Evolutionary conservation across 2,797 vertebrate genomes (phyloP), one percentile per base, ranked within the genome.

Genomic region (Pogonophryne albipinna): DNA sequence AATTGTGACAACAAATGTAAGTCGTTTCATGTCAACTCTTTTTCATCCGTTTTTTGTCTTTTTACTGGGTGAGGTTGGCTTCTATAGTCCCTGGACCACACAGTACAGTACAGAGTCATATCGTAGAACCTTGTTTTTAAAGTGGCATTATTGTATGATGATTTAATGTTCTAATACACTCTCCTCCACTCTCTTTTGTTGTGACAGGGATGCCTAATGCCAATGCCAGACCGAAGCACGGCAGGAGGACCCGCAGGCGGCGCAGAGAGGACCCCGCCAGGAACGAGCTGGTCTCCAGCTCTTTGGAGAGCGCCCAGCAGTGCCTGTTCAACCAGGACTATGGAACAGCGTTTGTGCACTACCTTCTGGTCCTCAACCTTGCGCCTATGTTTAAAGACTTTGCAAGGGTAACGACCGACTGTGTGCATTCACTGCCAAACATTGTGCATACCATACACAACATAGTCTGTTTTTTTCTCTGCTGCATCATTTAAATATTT

Each of bases 331-430:
- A 93, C 71, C 96, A 96, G 52, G 98, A 99, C 79, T 97, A 98
- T 80, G 98, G 98, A 71, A 99, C 97, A 3, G 98, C 98, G 0
- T 99, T 98, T 70, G 98, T 97, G 12, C 98, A 99, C 87, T 99
- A 98, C 90, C 96, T 99, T 0, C 94, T 99, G 0, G 97, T 97
- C 63, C 95, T 99, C 71, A 98, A 97, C 91, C 94, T 99, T 46
- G 97, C 97, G 14, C 97, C 97, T 0, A 93, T 96, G 81, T 92
- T 99, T 78, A 99, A 96, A 91, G 91, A 95, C 23, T 93, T 93
- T 60, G 94, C 97, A 15, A 97, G 91, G 94, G 98, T 99, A 89
- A 84, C 47, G 10, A 42, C 50, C 52, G 65, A 65, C 42, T 51
- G 17, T 3, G 0, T 4, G 10, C 45, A 31, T 62, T 66, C 20